phyloP scores from a whole-genome alignment of 1,140 invertebrate genomes.

The Pollicipes pollicipes region DNA sequence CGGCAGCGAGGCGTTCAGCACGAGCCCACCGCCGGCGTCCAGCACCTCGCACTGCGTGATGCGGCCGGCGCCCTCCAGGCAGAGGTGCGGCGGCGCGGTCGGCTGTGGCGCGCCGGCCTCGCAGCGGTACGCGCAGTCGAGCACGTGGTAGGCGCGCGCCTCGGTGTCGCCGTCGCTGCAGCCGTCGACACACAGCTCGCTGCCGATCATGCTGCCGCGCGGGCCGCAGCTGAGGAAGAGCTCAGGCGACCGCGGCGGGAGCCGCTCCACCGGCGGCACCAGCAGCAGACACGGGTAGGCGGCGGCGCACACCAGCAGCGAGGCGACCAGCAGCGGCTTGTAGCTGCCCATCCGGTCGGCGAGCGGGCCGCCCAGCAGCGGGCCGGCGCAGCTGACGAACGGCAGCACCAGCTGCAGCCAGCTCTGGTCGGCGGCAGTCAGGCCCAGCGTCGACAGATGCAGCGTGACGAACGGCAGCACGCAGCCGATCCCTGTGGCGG shows the following conservation, averaged over 20 bases:
- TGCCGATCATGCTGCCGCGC: not conserved
- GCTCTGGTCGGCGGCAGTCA: constrained; percentile 45
- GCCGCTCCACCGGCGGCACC: constrained; percentile 35
- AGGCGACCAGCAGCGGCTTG: constrained; percentile 46
- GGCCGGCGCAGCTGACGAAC: constrained; percentile 47
- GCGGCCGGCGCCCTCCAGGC: not conserved
- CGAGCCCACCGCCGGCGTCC: constrained; percentile 30
- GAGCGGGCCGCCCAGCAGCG: constrained; percentile 41
- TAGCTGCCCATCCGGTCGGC: constrained; percentile 39
- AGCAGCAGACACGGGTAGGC: constrained; percentile 44
- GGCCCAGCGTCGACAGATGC: constrained; percentile 47
- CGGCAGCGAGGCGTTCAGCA: constrained; percentile 34
- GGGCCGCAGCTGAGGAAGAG: not conserved
- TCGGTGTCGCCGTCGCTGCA: not conserved
- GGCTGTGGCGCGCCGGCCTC: not conserved
- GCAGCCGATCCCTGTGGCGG: constrained; percentile 45
- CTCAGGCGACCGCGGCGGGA: not conserved
- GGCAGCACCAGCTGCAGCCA: constrained; percentile 53
- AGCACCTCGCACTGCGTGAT: not conserved
- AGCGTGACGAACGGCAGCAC: constrained; percentile 52
- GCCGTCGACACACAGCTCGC: not conserved
- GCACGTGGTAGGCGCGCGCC: not conserved
- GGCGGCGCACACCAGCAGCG: constrained; percentile 42
- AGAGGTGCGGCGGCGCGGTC: not conserved
- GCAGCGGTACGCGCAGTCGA: not conserved